phyloP scores from a whole-genome alignment of 2,888 invertebrate species.

The Eutolmus rufibarbis region DNA sequence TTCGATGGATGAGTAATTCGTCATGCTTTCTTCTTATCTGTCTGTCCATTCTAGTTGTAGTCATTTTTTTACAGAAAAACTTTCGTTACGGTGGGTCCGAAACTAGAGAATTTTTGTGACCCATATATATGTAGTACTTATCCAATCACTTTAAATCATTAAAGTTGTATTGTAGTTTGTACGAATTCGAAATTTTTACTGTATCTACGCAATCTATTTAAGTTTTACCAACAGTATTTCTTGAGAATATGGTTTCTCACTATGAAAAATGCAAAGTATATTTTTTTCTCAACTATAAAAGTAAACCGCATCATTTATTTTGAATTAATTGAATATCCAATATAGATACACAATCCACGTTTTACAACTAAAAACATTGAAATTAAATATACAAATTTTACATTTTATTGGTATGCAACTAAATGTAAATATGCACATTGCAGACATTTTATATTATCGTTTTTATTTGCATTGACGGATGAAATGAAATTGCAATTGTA shows the following conservation, averaged over 20 bases:
- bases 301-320: too few relatives aligned
- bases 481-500: background rate
- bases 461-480: background rate
- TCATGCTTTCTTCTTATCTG: conserved; percentile 11
- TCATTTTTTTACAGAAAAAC: background rate
- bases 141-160: background rate
- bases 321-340: too few relatives aligned
- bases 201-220: too few relatives aligned
- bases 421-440: background rate
- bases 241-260: too few relatives aligned
- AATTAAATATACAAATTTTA: too few relatives aligned
- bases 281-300: too few relatives aligned
- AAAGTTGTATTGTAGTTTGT: background rate
- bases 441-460: background rate
- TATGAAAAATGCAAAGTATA: too few relatives aligned
- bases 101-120: background rate
- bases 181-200: background rate
- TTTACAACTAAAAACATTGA: too few relatives aligned
- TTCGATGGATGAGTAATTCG: conserved; percentile 3
- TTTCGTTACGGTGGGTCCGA: background rate
- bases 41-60: background rate
- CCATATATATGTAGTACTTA: too few relatives aligned
- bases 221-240: too few relatives aligned
- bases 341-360: too few relatives aligned
- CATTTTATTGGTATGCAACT: too few relatives aligned